These are phyloP conservation scores for Ooceraea biroi DNA, from an alignment of 1,140 invertebrate species.

Conservation along the genomic window DNA sequence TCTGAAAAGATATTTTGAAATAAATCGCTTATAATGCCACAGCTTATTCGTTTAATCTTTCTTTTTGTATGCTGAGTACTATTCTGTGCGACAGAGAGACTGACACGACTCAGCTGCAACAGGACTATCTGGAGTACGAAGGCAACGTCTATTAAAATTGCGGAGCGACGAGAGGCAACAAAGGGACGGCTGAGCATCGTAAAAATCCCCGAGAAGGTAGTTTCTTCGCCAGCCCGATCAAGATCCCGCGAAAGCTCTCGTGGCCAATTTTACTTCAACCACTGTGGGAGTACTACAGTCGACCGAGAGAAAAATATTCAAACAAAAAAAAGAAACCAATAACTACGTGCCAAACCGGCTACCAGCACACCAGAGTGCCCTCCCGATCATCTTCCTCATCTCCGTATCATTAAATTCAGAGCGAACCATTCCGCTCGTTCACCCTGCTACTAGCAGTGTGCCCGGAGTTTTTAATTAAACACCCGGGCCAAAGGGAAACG, in stretches of 20 bases:
- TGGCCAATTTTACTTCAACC: conserved; percentile 31
- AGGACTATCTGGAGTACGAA: neutral
- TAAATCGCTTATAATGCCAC: too few relatives aligned
- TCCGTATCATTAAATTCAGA: conserved; percentile 45
- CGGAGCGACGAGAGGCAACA: conserved; percentile 9
- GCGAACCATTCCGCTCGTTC: neutral
- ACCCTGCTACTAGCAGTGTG: neutral
- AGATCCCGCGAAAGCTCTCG: conserved; percentile 4
- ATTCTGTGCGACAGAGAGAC: too few relatives aligned
- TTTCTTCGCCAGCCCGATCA: neutral
- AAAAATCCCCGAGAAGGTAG: neutral
- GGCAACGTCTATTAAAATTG: neutral
- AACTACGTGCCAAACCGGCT: conserved; percentile 17
- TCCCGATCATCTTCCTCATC: conserved; percentile 43
- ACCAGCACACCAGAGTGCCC: neutral
- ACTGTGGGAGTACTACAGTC: neutral
- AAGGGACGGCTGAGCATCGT: neutral
- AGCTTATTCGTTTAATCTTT: too few relatives aligned
- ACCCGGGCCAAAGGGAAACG: neutral
- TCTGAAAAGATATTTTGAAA: too few relatives aligned
- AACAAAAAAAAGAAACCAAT: conserved; percentile 32
- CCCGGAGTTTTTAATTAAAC: conserved; percentile 71
- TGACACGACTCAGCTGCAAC: too few relatives aligned
- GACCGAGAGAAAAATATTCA: conserved; percentile 15
- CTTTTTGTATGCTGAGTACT: too few relatives aligned